phyloP scores from a whole-genome alignment of 2,113 vertebrate genomes.

The Hemibagrus wyckioides region DNA sequence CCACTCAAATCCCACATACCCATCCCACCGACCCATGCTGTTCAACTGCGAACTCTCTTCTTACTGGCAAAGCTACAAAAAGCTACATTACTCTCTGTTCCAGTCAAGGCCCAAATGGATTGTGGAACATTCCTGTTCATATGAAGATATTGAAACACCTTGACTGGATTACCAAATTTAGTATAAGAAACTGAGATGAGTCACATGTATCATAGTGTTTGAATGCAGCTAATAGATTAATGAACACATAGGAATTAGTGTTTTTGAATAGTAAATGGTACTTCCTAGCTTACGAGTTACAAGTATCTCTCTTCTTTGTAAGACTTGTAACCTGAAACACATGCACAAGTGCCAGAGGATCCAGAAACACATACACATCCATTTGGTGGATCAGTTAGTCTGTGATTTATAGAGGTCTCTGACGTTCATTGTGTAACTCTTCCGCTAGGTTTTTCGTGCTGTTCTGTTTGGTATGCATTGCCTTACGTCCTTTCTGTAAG shows the following conservation, averaged over 20 bases:
- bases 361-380: conserved; percentile 54
- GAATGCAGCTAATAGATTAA: conserved; percentile 49
- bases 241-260: conserved; percentile 7
- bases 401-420: conserved; percentile 66
- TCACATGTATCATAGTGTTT: conserved; percentile 32
- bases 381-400: conserved; percentile 72
- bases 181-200: conserved; percentile 1
- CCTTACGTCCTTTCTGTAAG: conserved; percentile 39
- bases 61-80: conserved; percentile 53
- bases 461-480: conserved; percentile 17
- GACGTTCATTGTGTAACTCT: conserved; percentile 67
- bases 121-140: conserved; percentile 26
- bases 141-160: conserved; percentile 49
- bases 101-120: conserved; percentile 53
- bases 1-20: conserved; percentile 54
- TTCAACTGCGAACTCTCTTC: conserved; percentile 22
- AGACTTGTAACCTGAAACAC: conserved; percentile 7
- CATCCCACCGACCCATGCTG: conserved; percentile 40
- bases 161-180: conserved; percentile 30
- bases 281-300: conserved; percentile 22
- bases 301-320: conserved; percentile 4
- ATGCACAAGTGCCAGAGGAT: conserved; percentile 30
- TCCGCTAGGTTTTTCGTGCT: conserved; percentile 60
- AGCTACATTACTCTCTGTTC: conserved; percentile 40
- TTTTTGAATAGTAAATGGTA: conserved; percentile 40